These are phyloP conservation scores for Drosophila busckii DNA, from an alignment of 1,140 invertebrate genomes.

Conservation along the genomic window DNA sequence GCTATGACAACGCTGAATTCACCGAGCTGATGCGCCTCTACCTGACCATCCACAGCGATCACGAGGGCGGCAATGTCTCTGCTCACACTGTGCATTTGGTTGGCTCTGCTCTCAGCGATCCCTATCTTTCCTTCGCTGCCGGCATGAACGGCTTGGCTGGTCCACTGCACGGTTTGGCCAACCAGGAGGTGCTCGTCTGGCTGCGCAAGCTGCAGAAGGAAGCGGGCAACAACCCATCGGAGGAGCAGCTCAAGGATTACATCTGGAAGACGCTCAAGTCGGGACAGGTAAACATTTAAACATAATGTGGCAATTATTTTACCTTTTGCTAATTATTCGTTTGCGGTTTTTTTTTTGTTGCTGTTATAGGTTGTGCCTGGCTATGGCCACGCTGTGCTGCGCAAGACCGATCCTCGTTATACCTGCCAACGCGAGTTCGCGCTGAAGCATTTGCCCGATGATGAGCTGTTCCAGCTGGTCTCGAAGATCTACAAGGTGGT, in stretches of 20 bases:
- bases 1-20: conserved; percentile 92
- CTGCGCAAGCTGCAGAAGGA: conserved; percentile 89
- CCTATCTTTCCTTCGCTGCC: conserved; percentile 95
- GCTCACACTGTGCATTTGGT: conserved; percentile 97
- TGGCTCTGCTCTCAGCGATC: conserved; percentile 96
- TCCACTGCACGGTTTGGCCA: conserved; percentile 96
- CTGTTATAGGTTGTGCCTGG: conserved; percentile 92
- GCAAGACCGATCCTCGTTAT: conserved; percentile 96
- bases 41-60: conserved; percentile 96
- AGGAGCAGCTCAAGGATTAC: conserved; percentile 94
- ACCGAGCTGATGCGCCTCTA: conserved; percentile 96
- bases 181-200: conserved; percentile 95
- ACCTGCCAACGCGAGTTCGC: conserved; percentile 97
- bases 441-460: conserved; percentile 95
- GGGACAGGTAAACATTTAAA: conserved; percentile 80
- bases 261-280: conserved; percentile 97
- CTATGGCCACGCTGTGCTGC: conserved; percentile 97
- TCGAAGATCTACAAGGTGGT: conserved; percentile 96
- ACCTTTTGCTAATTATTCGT: background rate
- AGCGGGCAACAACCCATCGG: conserved; percentile 89
- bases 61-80: conserved; percentile 97
- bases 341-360: background rate
- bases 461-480: conserved; percentile 94
- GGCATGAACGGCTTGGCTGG: conserved; percentile 97
- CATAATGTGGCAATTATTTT: background rate